Evolutionary conservation across 2,888 invertebrate genomes (phyloP), one percentile per base, ranked within the genome.

Genomic region (Chymomyza amoena): DNA sequence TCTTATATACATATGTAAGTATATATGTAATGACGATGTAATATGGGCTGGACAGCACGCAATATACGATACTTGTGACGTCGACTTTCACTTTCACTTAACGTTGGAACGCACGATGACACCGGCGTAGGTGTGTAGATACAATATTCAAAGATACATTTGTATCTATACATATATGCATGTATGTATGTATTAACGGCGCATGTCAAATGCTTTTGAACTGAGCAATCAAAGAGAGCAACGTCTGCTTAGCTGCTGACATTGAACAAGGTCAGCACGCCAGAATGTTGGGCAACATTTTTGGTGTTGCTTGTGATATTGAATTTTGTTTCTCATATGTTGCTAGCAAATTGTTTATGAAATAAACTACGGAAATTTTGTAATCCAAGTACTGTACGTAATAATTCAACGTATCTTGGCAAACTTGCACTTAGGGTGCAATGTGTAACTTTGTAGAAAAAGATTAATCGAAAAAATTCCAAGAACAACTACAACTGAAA

Each of bases 221-320:
- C 45, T 66, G 25, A 18, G 59, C 25, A 15, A 10, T 20, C 28
- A 36, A n/a, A 28, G 20, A 54, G 16, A 54, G 16, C 54, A 28
- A 57, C 20, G 20, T 18, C n/a, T 50, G 66, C 63, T 64, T 32
- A 20, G 76, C 64, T 60, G 36, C 16, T 88, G 84, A 84, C 84
- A 84, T 84, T 84, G 84, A 79, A 88, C 84, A 84, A 84, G 84
- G 84, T 84, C 84, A 88, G 60, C 68, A 84, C 79, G 51, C 52
- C 57, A 50, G 18, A 56, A 85, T 83, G 88, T 72, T 81, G 84
- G 80, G 16, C 57, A 54, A 65, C 65, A 6, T 32, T 10, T 45
- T 28, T 20, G 59, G 63, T 61, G 57, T 54, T 63, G 67, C 57
- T 59, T 45, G 73, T 63, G 69, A 73, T 68, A 67, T 82, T 70